Evolutionary conservation across 2,888 invertebrate species (phyloP), one percentile per base, ranked within the genome.

Genomic region (Leptinotarsa juncta): DNA sequence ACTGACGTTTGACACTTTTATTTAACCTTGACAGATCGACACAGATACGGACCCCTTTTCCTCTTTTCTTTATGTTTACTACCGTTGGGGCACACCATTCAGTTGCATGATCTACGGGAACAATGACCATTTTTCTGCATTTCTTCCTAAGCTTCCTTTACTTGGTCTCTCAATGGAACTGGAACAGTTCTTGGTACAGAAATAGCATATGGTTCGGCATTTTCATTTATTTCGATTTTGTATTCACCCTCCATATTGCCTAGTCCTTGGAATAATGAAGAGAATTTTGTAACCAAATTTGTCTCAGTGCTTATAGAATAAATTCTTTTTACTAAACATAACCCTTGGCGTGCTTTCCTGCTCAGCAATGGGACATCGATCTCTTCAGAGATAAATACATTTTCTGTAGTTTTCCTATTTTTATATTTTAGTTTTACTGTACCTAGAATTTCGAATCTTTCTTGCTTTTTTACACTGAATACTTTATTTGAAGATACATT

Each of bases 191-290:
- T 69, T n/a, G 76, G 76, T 16, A 65, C 70, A 67, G 20, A 65
- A 16, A 73, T 51, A 55, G 72, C 49, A 57, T 70, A 72, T 20
- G 71, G 70, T 48, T 53, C 14, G n/a, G 72, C 68, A 60, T 48
- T 62, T 50, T 65, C n/a, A 65, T 60, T 71, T 26, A 72, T 49
- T 62, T 66, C 57, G 48, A 75, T 75, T 70, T 70, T 51, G 62
- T 67, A 76, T 49, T 65, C 67, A 50, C 70, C 71, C 86, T 55
- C 67, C 65, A 85, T 88, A 86, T 86, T 91, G 89, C 96, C 93
- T 90, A 97, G 97, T 74, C 98, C 90, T 68, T 98, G 91, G 87
- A 98, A 98, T 42, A 72, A 23, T 49, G 65, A 18, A 15, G 67
- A 32, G 68, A 68, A 57, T 23, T 71, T 67, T 20, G 51, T 62